A percentile compares a stretch with the other conserved stretches of the same genome.
Conservation (phyloP, 2,888 invertebrate species). For the Ypsolopha scabrella region DNA sequence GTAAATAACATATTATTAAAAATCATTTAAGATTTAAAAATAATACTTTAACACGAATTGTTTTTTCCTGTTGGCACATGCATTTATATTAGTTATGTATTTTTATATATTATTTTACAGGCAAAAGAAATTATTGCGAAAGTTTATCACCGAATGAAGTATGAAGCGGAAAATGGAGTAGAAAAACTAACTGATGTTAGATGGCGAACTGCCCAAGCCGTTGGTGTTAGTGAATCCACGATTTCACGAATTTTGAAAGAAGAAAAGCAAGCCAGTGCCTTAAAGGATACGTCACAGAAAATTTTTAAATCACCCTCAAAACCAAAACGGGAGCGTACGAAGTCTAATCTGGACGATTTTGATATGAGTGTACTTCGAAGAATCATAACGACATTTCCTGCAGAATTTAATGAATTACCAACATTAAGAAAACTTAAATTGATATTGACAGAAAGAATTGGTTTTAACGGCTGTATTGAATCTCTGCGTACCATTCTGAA, state of each 20-base stretch:
- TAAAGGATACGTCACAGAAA: conserved; percentile 1
- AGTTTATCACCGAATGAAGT: conserved; percentile 8
- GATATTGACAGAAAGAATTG: conserved; percentile 6
- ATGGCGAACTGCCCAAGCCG: conserved; percentile 4
- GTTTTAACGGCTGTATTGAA: conserved; percentile 6
- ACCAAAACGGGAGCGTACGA: not conserved
- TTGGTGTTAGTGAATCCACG: conserved; percentile 4
- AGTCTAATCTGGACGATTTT: conserved; percentile 7
- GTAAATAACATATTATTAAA: too few relatives aligned
- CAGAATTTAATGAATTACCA: conserved; percentile 1
- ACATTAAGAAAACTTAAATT: conserved; percentile 4
- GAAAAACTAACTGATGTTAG: too few relatives aligned
- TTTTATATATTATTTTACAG: too few relatives aligned
- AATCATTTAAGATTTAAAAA: too few relatives aligned
- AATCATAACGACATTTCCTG: conserved; percentile 8
- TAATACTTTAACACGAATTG: not conserved
- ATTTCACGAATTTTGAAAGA: conserved; percentile 5
- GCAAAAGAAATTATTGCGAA: conserved; percentile 5
- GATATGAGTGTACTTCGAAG: conserved; percentile 7
- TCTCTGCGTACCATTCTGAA: conserved; percentile 4
- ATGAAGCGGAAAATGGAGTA: conserved; percentile 7
- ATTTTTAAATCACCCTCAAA: conserved; percentile 1
- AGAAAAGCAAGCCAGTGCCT: not conserved
- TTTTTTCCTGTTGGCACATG: not conserved
- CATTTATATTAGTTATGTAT: not conserved